phyloP scores from a whole-genome alignment of 2,113 vertebrate genomes.

The Melanostigma gelatinosum region DNA sequence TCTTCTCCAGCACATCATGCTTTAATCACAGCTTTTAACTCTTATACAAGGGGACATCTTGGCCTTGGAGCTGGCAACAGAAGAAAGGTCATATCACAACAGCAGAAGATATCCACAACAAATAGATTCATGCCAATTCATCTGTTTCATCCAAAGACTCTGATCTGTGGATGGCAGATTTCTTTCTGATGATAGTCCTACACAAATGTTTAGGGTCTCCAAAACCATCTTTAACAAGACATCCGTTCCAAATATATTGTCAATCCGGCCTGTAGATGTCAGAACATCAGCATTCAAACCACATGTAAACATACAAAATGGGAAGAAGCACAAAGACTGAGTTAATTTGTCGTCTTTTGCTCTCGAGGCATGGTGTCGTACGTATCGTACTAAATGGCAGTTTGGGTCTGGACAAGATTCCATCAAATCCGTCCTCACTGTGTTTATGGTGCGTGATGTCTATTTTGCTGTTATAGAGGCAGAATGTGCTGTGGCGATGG shows the following conservation, averaged over 20 bases:
- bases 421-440: not conserved
- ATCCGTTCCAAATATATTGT: not conserved
- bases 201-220: not conserved
- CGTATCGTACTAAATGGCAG: not conserved
- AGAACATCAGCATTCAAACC: not conserved
- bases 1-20: not conserved
- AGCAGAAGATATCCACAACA: not conserved
- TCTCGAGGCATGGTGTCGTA: not conserved
- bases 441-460: constrained; percentile 6
- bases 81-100: not conserved
- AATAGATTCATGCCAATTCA: too few relatives aligned
- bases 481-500: not conserved
- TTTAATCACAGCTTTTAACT: not conserved
- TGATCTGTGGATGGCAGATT: not conserved
- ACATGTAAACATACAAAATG: not conserved
- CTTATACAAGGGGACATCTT: not conserved
- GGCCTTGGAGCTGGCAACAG: not conserved
- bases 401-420: not conserved
- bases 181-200: not conserved
- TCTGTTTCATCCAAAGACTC: not conserved
- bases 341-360: not conserved
- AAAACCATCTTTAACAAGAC: not conserved
- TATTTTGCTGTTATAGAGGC: not conserved
- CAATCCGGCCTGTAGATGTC: not conserved
- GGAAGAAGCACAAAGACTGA: not conserved